Evolutionary conservation across 2,888 invertebrate genomes (phyloP), one percentile per base, ranked within the genome.

Genomic region (Philaethria dido): DNA sequence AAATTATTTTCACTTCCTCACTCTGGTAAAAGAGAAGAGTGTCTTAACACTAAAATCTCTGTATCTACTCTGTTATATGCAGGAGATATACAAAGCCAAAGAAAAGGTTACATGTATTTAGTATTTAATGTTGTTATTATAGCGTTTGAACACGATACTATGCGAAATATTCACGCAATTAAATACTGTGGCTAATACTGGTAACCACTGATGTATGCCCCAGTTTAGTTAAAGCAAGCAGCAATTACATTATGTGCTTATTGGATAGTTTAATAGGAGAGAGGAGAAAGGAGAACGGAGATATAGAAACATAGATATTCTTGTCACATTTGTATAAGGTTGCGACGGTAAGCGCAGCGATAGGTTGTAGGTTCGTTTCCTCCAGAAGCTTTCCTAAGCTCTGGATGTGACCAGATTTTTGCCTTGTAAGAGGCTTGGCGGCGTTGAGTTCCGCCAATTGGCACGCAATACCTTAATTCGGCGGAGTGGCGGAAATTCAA

Each of bases 111-210:
- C n/a, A n/a, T n/a, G n/a, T n/a, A n/a, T n/a, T n/a, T 29, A 29
- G 33, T 33, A 33, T 25, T 9, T 33, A 33, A 3, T 39, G 13
- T 11, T 39, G 3, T 39, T 11, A 39, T 39, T 13, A 39, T 39
- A 13, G 13, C 29, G 3, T 50, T 50, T 16, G 25, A 50, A 29
- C 29, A 50, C 9, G 50, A n/a, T 50, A 50, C 3, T 50, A 50
- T 50, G 50, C n/a, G n/a, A 50, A 50, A 50, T 50, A 50, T 50
- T 50, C 9, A 16, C 25, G 8, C 50, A 50, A 29, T 50, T n/a
- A 50, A 29, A 50, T 50, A n/a, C 25, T 29, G 50, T 16, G 25
- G 50, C 50, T 50, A 16, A 50, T 50, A 29, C 50, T 25, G 8
- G 8, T 29, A 29, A 50, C 50, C 50, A 50, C 25, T 50, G 25